phyloP scores from a whole-genome alignment of 2,797 vertebrate genomes.

The Rhinichthys osculus region DNA sequence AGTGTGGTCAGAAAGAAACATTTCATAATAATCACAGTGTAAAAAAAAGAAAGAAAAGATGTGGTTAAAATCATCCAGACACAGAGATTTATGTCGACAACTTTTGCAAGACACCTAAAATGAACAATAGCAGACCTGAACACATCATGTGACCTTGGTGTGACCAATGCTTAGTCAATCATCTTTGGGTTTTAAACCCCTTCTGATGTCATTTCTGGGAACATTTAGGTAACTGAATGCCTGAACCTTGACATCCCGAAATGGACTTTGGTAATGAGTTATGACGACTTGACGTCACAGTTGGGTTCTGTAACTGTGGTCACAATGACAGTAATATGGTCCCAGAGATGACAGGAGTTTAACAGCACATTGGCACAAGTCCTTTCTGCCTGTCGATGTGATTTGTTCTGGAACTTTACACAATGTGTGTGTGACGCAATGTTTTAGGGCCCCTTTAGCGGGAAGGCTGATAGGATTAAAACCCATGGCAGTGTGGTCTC shows the following conservation, averaged over 20 bases:
- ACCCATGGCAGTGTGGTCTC: conserved; percentile 46
- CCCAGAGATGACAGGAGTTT: conserved; percentile 49
- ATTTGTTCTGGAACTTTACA: conserved; percentile 70
- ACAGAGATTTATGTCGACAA: neutral
- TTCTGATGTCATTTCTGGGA: conserved; percentile 71
- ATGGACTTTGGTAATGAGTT: conserved; percentile 66
- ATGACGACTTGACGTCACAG: conserved; percentile 67
- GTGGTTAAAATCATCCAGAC: neutral
- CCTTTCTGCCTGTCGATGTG: conserved; percentile 45
- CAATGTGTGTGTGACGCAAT: conserved; percentile 72
- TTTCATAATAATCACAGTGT: neutral
- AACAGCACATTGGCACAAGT: conserved; percentile 42
- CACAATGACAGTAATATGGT: conserved; percentile 51
- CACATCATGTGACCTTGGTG: neutral
- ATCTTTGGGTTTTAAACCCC: neutral
- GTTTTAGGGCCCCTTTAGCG: conserved; percentile 69
- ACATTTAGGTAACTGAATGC: conserved; percentile 66
- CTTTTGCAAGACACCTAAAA: neutral
- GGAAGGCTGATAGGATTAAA: conserved; percentile 62
- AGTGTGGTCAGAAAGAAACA: neutral
- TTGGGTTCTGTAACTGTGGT: conserved; percentile 67
- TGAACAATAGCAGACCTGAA: neutral
- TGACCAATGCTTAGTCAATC: neutral
- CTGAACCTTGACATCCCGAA: conserved; percentile 73
- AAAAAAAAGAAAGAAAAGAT: neutral